These are phyloP conservation scores for Anticlea derivata DNA, from an alignment of 2,888 invertebrate genomes.

Conservation along the genomic window DNA sequence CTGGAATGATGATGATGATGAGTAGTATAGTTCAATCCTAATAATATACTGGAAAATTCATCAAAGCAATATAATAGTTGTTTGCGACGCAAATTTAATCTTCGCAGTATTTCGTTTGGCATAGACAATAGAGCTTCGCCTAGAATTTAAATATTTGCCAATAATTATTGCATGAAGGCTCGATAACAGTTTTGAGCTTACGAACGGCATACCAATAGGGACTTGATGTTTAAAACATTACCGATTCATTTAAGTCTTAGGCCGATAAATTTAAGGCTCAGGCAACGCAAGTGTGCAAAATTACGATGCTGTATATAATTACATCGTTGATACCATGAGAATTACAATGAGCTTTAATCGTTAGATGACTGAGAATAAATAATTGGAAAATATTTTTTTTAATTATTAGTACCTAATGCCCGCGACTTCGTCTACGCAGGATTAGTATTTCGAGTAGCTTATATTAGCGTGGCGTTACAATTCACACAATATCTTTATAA, in stretches of 20 bases:
- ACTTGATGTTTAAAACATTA: conserved; percentile 19
- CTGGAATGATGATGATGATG: too few relatives aligned
- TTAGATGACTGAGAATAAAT: too few relatives aligned
- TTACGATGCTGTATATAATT: background rate
- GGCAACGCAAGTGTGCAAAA: background rate
- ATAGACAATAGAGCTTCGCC: conserved; percentile 11
- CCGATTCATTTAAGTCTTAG: conserved; percentile 10
- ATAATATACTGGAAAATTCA: conserved; percentile 4
- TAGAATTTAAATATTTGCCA: conserved; percentile 26
- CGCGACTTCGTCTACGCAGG: too few relatives aligned
- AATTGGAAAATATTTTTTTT: too few relatives aligned
- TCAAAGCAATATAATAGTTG: background rate
- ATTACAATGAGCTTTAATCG: background rate
- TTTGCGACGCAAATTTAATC: conserved; percentile 3
- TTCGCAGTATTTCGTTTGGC: conserved; percentile 9
- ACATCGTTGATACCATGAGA: conserved; percentile 1
- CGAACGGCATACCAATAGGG: conserved; percentile 12
- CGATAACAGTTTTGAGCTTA: conserved; percentile 1
- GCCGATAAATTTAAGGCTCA: conserved; percentile 16
- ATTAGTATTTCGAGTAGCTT: too few relatives aligned
- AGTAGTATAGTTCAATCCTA: background rate
- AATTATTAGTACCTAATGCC: too few relatives aligned
- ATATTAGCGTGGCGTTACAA: too few relatives aligned
- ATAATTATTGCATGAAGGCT: conserved; percentile 16
- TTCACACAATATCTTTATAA: too few relatives aligned